Percentiles rank a stretch among this genome's conserved stretches.
phyloP scores from a whole-genome alignment of 2,888 invertebrate species.

The Phortica okadai region DNA sequence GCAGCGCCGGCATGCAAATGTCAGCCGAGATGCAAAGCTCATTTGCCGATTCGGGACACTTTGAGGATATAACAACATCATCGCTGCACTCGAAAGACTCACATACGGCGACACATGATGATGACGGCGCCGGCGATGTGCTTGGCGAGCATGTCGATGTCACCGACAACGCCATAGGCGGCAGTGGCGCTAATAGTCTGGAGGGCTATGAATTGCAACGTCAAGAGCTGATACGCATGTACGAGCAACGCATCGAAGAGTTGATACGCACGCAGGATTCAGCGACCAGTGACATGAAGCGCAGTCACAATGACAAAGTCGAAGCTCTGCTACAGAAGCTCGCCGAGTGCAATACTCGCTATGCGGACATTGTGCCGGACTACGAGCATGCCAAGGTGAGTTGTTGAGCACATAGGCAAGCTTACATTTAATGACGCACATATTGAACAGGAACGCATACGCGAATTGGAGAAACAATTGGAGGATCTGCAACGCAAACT shows the following conservation, averaged over 20 bases:
- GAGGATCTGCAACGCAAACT: slow-evolving; percentile 84
- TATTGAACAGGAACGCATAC: slow-evolving; percentile 77
- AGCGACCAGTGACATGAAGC: slow-evolving; percentile 86
- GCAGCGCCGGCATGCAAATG: slow-evolving; percentile 52
- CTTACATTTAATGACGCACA: neutral
- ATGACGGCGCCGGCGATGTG: slow-evolving; percentile 65
- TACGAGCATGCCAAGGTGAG: slow-evolving; percentile 82
- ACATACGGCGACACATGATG: slow-evolving; percentile 78
- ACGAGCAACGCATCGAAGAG: slow-evolving; percentile 86
- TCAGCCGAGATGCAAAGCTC: slow-evolving; percentile 84
- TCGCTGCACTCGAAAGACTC: slow-evolving; percentile 86
- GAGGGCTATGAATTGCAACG: slow-evolving; percentile 82
- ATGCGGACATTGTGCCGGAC: slow-evolving; percentile 86
- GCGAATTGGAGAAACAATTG: slow-evolving; percentile 84
- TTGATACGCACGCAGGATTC: slow-evolving; percentile 80
- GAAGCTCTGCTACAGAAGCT: slow-evolving; percentile 84
- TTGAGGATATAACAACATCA: slow-evolving; percentile 87
- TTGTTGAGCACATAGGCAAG: slow-evolving; percentile 78
- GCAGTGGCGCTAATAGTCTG: slow-evolving; percentile 63
- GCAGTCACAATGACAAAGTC: slow-evolving; percentile 87
- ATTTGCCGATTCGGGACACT: slow-evolving; percentile 90
- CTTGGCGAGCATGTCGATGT: slow-evolving; percentile 47
- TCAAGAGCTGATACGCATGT: slow-evolving; percentile 82
- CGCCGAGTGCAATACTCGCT: slow-evolving; percentile 85
- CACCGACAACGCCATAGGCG: slow-evolving; percentile 48